A percentile compares a stretch with the other conserved stretches of the same genome.
phyloP scores from a whole-genome alignment of 2,797 vertebrate genomes.

The Eulemur albifrons region DNA sequence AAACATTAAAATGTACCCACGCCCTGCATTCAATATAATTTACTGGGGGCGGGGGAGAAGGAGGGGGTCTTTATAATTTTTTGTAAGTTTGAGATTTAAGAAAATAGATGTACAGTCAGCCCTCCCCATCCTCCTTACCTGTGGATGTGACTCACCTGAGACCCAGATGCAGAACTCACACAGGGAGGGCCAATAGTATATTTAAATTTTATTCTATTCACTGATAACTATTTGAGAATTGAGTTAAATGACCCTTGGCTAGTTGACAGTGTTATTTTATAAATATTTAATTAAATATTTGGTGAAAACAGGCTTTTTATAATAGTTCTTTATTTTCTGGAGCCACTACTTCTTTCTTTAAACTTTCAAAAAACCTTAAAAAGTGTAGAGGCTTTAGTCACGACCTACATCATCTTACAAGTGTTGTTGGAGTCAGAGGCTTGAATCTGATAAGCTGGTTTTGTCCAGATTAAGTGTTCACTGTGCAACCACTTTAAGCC shows the following conservation, averaged over 20 bases:
- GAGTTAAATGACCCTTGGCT: neutral
- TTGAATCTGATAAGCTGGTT: neutral
- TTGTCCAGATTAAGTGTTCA: neutral
- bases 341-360: neutral
- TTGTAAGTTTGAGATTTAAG: constrained; percentile 21
- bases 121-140: neutral
- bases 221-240: neutral
- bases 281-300: neutral
- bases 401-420: accelerated
- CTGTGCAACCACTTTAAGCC: neutral
- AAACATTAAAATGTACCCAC: neutral
- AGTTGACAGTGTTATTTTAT: neutral
- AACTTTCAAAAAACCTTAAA: neutral
- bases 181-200: neutral
- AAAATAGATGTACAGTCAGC: neutral
- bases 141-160: neutral
- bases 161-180: neutral
- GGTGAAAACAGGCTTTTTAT: neutral
- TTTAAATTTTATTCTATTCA: neutral
- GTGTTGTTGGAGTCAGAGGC: neutral
- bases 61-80: neutral
- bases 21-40: constrained; percentile 16
- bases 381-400: neutral
- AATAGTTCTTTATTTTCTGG: neutral
- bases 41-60: neutral